phyloP scores from a whole-genome alignment of 2,797 vertebrate species.

The Cephalopachus bancanus region DNA sequence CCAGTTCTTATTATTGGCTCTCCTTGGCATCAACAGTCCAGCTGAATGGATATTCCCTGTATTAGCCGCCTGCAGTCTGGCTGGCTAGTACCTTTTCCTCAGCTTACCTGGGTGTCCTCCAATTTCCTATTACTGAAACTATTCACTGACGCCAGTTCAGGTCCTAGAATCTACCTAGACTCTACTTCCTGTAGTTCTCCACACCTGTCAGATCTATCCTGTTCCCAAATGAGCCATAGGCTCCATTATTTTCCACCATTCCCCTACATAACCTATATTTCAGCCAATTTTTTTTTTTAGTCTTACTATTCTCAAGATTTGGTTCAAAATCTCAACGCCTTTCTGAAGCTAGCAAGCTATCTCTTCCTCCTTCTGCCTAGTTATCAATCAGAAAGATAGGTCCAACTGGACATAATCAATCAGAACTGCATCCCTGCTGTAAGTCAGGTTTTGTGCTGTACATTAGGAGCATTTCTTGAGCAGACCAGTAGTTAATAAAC shows the following conservation, averaged over 20 bases:
- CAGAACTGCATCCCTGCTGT: rapidly evolving
- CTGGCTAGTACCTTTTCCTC: background rate
- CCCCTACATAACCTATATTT: background rate
- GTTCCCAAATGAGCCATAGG: background rate
- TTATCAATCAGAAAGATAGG: background rate
- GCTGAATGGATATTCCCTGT: background rate
- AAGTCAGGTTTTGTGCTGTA: background rate
- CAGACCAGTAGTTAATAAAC: background rate
- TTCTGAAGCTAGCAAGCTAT: background rate
- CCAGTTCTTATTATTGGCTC: background rate
- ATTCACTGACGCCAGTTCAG: background rate
- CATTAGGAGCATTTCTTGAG: rapidly evolving
- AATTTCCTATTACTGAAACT: background rate
- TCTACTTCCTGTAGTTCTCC: background rate
- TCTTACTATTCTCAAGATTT: background rate
- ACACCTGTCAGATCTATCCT: background rate
- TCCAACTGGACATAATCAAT: rapidly evolving
- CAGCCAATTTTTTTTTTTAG: background rate
- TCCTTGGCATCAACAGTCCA: background rate
- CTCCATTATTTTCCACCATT: background rate
- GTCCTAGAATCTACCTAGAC: background rate
- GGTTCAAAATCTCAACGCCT: conserved; percentile 31
- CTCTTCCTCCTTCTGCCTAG: background rate
- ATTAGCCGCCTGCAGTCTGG: background rate
- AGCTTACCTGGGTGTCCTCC: too few relatives aligned